A percentile compares a stretch with the other conserved stretches of the same genome.
phyloP scores from a whole-genome alignment of 2,888 invertebrate species.

The Orthosia cruda region DNA sequence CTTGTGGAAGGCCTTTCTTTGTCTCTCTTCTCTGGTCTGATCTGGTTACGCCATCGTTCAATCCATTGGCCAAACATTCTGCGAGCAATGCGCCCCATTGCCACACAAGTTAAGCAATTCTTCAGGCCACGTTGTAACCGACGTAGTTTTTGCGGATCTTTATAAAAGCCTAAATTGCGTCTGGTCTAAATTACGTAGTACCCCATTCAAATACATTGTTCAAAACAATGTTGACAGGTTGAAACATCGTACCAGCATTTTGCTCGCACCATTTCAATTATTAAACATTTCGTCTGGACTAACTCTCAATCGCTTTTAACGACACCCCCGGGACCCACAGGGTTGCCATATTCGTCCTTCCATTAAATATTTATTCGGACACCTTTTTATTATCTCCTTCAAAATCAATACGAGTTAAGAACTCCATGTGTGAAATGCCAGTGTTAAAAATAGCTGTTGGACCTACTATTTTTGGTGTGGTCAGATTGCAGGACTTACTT shows the following conservation, averaged over 20 bases:
- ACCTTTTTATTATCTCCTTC: slow-evolving; percentile 28
- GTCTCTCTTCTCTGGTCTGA: too few relatives aligned
- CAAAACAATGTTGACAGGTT: slow-evolving; percentile 18
- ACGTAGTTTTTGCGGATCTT: too few relatives aligned
- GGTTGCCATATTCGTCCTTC: slow-evolving; percentile 32
- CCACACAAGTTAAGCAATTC: too few relatives aligned
- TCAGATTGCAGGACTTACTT: slow-evolving; percentile 12
- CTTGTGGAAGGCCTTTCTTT: background rate
- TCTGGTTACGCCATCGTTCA: background rate
- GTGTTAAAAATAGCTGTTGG: slow-evolving; percentile 23
- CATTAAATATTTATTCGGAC: slow-evolving; percentile 41
- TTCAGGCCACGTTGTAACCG: too few relatives aligned
- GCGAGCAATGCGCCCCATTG: too few relatives aligned
- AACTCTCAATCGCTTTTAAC: slow-evolving; percentile 37
- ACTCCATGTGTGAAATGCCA: slow-evolving; percentile 35
- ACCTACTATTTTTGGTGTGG: slow-evolving; percentile 20
- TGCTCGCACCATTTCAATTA: slow-evolving; percentile 25
- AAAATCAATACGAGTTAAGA: slow-evolving; percentile 24
- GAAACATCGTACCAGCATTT: background rate
- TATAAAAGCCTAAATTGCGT: background rate
- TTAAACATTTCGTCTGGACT: slow-evolving; percentile 44
- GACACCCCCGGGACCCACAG: slow-evolving; percentile 37
- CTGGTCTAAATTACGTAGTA: background rate
- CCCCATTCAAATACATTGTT: background rate
- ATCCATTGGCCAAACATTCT: too few relatives aligned